Base-by-base conservation (phyloP, 1,140 invertebrate genomes). In the Philotrypesis tridentata region DNA sequence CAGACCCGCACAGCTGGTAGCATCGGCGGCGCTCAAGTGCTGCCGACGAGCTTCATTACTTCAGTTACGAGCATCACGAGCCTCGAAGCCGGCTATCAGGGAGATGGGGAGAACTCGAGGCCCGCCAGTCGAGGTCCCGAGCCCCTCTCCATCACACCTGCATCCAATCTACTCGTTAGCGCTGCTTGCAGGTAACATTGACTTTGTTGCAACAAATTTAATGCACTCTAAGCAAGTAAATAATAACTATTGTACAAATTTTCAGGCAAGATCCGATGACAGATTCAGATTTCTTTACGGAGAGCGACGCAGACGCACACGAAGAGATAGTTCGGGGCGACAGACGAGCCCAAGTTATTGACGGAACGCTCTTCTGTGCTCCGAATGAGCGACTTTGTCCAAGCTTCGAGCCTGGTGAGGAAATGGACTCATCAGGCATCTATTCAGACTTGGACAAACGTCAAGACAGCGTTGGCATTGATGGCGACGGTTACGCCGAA, bases 201-300 rank as follows among this genome's bases (percentile, higher is more conserved):
- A 33, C 17, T 6, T 33, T 68, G 4, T 68, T 17, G 29, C 0
- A 25, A 25, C n/a, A 61, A 7, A 67, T 29, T 31, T 12, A 33
- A 67, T 31, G n/a, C 23, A 9, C 9, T 67, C 23, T 17, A 21
- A 31, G 12, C 11, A 31, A 29, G 31, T 67, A 11, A 29, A 14
- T 67, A 12, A 70, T 37, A 17, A 31, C 27, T 31, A 9, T 8
- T n/a, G 14, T 27, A 8, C 33, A 8, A 21, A 9, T 43, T 63
- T 80, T 7, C 72, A 92, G 95, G 43, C 94, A 94, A 79, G 96
- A 97, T 90, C 95, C 96, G 1, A 96, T 97, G 96, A 97, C 96
- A 0, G 96, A 97, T 90, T 97, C 96, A 0, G 96, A 97, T 88
- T 97, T 97, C 88, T 97, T 96, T 87, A 97, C 96, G 8, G 96